Evolutionary conservation across 2,888 invertebrate genomes (phyloP), one percentile per base, ranked within the genome.

Genomic region (Cephus runcator): DNA sequence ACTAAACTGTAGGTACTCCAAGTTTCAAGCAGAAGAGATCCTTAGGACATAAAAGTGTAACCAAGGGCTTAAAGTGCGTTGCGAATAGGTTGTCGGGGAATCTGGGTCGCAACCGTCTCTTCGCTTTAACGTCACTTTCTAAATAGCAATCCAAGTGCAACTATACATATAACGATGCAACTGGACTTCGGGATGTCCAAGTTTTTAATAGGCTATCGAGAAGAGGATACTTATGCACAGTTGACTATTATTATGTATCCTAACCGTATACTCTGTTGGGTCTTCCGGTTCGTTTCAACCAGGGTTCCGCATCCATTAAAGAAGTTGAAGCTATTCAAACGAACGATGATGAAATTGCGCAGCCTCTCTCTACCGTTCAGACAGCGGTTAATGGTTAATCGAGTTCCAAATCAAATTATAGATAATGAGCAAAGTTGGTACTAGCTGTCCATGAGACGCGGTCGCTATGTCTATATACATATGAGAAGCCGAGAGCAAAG

Each of bases 361-460:
- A 82, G 82, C 83, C 85, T 86, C 86, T 85, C 85, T 86, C 85
- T 85, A 85, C 87, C 86, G 86, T 86, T 84, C 85, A 83, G 86
- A 85, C 85, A 84, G 83, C 86, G 84, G 85, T 89, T 88, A 87
- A 89, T 87, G 86, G 88, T 88, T 89, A 88, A 89, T 89, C 86
- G 88, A 89, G 88, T 88, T 89, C 84, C 87, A 86, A 89, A 89
- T 89, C 88, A 88, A 89, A 89, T 89, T 89, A 89, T 87, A 87
- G 87, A 85, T 89, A 89, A 89, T 88, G 88, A 88, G 88, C 84
- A 89, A 89, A 89, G 88, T 89, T 89, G 85, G 85, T 82, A 84
- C 83, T 85, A 85, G 87, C 86, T 40, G 40, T 56, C 56, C 56
- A 56, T 23, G 23, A 56, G 23, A 23, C 56, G 9, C 23, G 2